Percentiles rank a stretch among this genome's conserved stretches.
Conservation (phyloP, 1,140 invertebrate species). For the Manduca sexta region DNA sequence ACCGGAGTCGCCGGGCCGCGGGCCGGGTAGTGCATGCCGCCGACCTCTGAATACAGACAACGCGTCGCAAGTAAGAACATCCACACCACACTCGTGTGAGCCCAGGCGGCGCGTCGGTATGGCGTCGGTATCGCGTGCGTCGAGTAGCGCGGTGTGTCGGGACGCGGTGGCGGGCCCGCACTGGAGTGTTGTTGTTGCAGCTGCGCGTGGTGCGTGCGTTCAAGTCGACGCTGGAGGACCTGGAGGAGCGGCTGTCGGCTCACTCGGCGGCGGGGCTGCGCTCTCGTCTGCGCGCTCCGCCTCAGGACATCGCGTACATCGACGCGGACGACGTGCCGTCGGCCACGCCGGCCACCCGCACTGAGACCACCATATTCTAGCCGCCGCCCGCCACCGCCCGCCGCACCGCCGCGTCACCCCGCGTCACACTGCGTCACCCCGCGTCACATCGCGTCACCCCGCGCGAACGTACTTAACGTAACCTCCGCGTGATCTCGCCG, state of each 20-base stretch:
- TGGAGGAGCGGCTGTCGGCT: slow-evolving; percentile 98
- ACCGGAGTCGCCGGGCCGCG: slow-evolving; percentile 14
- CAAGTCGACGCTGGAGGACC: slow-evolving; percentile 99
- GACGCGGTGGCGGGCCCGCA: slow-evolving; percentile 17
- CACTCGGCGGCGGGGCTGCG: slow-evolving; percentile 98
- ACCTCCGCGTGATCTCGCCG: slow-evolving; percentile 19
- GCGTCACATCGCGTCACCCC: slow-evolving; percentile 36
- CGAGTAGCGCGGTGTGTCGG: slow-evolving; percentile 10
- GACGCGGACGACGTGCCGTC: slow-evolving; percentile 85
- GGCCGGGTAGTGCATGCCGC: slow-evolving; percentile 29
- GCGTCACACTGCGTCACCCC: slow-evolving; percentile 19
- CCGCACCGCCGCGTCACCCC: slow-evolving; percentile 38
- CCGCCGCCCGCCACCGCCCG: slow-evolving; percentile 27
- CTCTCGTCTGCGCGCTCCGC: slow-evolving; percentile 90
- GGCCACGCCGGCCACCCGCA: slow-evolving; percentile 66
- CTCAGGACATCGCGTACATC: slow-evolving; percentile 92
- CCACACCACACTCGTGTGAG: slow-evolving; percentile 59
- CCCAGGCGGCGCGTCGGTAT: slow-evolving; percentile 8
- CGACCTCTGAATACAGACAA: slow-evolving; percentile 50
- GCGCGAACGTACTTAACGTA: slow-evolving; percentile 39
- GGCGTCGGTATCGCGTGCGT: slow-evolving; percentile 10
- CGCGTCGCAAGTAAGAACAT: slow-evolving; percentile 33
- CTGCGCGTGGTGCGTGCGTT: slow-evolving; percentile 99
- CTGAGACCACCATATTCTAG: slow-evolving; percentile 72
- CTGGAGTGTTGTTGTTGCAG: slow-evolving; percentile 83